A percentile compares a stretch with the other conserved stretches of the same genome.
Evolutionary conservation across 2,113 vertebrate genomes (phyloP).

Genomic region (Zapornia atra): DNA sequence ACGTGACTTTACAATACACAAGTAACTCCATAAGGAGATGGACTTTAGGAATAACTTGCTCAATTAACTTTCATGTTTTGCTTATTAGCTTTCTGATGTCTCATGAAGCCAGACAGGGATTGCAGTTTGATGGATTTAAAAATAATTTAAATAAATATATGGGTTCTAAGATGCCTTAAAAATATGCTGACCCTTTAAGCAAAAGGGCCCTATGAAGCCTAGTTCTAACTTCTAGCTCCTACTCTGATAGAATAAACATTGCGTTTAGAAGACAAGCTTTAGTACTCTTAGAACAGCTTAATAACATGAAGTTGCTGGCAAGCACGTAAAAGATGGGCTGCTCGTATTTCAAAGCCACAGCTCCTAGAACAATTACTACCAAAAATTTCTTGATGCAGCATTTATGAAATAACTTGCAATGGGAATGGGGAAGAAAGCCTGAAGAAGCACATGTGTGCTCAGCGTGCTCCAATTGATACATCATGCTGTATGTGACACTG

Average conservation of each 20-base stretch:
- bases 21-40: neutral
- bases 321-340: neutral
- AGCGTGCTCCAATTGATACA: neutral
- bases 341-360: slow-evolving; percentile 8
- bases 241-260: neutral
- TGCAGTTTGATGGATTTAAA: neutral
- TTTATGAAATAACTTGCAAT: neutral
- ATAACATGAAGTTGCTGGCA: neutral
- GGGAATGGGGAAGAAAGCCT: neutral
- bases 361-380: neutral
- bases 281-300: neutral
- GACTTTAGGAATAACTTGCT: neutral
- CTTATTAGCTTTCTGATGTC: neutral
- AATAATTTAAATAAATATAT: neutral
- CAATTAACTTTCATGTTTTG: neutral
- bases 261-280: slow-evolving; percentile 4
- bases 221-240: neutral
- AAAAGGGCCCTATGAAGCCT: neutral
- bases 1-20: neutral
- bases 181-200: neutral
- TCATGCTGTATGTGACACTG: neutral
- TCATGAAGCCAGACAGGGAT: neutral
- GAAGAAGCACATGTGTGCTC: neutral
- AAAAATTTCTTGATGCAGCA: neutral
- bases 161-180: neutral